phyloP scores from a whole-genome alignment of 1,140 invertebrate genomes.

The Drosophila parabipectinata region DNA sequence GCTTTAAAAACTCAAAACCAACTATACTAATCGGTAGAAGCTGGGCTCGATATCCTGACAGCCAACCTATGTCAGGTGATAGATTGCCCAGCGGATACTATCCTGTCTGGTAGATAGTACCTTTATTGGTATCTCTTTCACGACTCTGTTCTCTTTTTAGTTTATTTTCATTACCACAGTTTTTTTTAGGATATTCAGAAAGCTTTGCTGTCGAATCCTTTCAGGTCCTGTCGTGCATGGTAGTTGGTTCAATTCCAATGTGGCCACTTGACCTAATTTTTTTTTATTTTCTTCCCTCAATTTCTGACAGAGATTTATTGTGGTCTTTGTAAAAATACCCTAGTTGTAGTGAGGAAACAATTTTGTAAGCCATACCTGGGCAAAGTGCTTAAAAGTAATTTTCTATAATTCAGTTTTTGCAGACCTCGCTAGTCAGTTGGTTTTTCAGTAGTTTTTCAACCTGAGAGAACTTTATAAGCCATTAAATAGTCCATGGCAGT shows the following conservation, averaged over 20 bases:
- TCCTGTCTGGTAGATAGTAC: slow-evolving; percentile 19
- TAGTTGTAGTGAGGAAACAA: slow-evolving; percentile 5
- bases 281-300: slow-evolving; percentile 18
- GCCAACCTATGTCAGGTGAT: neutral
- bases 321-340: slow-evolving; percentile 10
- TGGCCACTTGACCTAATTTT: slow-evolving; percentile 72
- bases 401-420: slow-evolving; percentile 33
- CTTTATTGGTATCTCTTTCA: slow-evolving; percentile 12
- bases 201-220: slow-evolving; percentile 37
- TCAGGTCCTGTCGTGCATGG: slow-evolving; percentile 34
- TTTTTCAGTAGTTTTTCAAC: neutral
- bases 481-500: slow-evolving; percentile 22
- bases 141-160: neutral
- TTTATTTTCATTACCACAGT: neutral
- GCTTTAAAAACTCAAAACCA: too few species aligned
- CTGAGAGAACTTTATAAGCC: slow-evolving; percentile 35
- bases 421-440: neutral
- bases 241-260: slow-evolving; percentile 42
- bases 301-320: slow-evolving; percentile 39
- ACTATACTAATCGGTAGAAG: neutral
- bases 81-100: slow-evolving; percentile 27
- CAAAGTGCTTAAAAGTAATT: slow-evolving; percentile 32
- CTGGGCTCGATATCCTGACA: slow-evolving; percentile 11
- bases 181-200: slow-evolving; percentile 25
- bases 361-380: slow-evolving; percentile 4